Conservation (phyloP, 2,797 vertebrate genomes). For the Megalops cyprinoides region DNA sequence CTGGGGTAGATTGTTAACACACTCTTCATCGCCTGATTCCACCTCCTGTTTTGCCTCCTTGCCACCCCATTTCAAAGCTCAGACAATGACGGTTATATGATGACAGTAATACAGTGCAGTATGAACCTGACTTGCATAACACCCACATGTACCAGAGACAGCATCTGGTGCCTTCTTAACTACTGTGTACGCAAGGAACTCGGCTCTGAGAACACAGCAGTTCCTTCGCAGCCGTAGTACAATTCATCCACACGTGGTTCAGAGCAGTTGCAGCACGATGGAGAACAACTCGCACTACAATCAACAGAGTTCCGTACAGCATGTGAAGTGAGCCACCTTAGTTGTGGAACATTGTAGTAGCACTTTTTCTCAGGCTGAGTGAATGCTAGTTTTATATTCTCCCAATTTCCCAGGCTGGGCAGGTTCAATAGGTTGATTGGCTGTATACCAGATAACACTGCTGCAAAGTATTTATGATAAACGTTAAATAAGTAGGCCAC, state of each 20-base stretch:
- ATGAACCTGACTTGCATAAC: not conserved
- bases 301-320: too few relatives aligned
- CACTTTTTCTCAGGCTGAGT: too few relatives aligned
- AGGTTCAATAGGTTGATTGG: too few relatives aligned
- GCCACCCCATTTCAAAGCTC: not conserved
- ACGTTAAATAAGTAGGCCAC: too few relatives aligned
- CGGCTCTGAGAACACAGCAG: not conserved
- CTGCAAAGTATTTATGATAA: too few relatives aligned
- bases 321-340: too few relatives aligned
- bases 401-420: too few relatives aligned
- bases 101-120: not conserved
- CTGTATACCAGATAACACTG: too few relatives aligned
- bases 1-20: not conserved
- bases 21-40: not conserved
- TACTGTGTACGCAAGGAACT: not conserved
- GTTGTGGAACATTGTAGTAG: too few relatives aligned
- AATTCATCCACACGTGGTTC: not conserved
- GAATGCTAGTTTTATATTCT: too few relatives aligned
- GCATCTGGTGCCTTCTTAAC: not conserved
- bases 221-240: not conserved
- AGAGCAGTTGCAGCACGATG: too few relatives aligned
- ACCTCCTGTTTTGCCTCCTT: not conserved
- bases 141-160: not conserved
- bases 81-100: not conserved
- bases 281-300: too few relatives aligned